Evolutionary conservation across 2,888 invertebrate genomes (phyloP).

Genomic region (Agonum fuliginosum): DNA sequence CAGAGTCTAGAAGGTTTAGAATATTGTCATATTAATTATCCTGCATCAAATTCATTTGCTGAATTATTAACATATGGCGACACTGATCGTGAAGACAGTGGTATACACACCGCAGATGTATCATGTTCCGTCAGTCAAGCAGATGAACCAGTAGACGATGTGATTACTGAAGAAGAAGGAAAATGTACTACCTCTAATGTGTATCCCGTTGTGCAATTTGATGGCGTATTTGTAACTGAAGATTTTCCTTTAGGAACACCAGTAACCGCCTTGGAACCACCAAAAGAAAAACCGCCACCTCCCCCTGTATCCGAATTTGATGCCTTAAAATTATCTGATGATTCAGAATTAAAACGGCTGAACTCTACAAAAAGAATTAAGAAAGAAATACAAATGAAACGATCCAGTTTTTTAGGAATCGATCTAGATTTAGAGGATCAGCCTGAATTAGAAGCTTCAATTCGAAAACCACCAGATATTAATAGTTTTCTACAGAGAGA

Average conservation of each 20-base stretch:
- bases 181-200: constrained; percentile 71
- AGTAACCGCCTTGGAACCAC: constrained; percentile 79
- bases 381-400: constrained; percentile 88
- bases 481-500: constrained; percentile 87
- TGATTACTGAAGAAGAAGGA: constrained; percentile 62
- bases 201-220: constrained; percentile 51
- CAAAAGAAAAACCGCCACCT: constrained; percentile 88
- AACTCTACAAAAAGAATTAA: constrained; percentile 91
- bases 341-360: constrained; percentile 78
- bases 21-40: constrained; percentile 73
- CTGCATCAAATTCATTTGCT: constrained; percentile 75
- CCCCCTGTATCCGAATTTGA: constrained; percentile 76
- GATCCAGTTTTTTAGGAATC: constrained; percentile 90
- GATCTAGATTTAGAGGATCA: constrained; percentile 79
- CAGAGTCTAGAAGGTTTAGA: constrained; percentile 80
- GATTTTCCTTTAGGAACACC: constrained; percentile 77
- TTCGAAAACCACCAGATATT: constrained; percentile 87
- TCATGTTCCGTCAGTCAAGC: constrained; percentile 84
- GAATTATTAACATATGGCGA: constrained; percentile 78
- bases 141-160: constrained; percentile 80
- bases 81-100: constrained; percentile 85
- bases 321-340: constrained; percentile 70
- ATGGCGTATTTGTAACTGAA: constrained; percentile 39
- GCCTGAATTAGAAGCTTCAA: constrained; percentile 75
- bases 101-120: constrained; percentile 86